Evolutionary conservation across 2,888 invertebrate species (phyloP).

Genomic region (Steinernema scapterisci): DNA sequence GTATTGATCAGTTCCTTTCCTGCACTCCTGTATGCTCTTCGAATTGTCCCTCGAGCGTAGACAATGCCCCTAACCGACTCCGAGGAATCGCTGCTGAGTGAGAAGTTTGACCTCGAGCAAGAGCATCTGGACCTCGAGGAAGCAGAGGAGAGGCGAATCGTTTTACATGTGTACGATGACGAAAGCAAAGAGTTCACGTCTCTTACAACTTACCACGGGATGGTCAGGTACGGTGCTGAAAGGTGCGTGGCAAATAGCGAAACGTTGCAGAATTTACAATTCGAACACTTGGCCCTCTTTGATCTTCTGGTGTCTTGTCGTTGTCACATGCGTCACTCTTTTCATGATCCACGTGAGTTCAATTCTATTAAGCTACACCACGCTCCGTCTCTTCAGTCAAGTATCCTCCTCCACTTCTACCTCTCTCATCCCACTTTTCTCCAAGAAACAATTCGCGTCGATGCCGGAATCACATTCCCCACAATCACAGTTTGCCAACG

Average conservation of each 20-base stretch:
- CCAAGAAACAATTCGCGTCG: background rate
- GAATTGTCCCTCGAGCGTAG: background rate
- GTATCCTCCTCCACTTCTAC: constrained; percentile 8
- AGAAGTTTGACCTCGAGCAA: background rate
- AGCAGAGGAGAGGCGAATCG: constrained; percentile 41
- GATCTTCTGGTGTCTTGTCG: constrained; percentile 55
- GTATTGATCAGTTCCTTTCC: constrained; percentile 2
- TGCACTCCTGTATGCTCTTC: too few species aligned
- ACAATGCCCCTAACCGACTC: background rate
- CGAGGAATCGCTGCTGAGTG: constrained; percentile 9
- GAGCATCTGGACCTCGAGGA: constrained; percentile 23
- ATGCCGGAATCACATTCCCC: background rate
- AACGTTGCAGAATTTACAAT: constrained; percentile 45
- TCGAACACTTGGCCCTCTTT: constrained; percentile 53
- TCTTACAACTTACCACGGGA: constrained; percentile 56
- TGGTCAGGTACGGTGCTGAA: constrained; percentile 40
- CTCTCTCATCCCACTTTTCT: constrained; percentile 10
- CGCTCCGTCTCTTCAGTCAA: background rate
- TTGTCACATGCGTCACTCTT: constrained; percentile 52
- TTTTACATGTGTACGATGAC: constrained; percentile 54
- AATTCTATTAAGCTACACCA: background rate
- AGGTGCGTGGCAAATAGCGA: too few species aligned
- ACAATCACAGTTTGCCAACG: background rate
- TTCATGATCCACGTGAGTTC: constrained; percentile 53
- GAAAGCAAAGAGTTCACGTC: constrained; percentile 54